phyloP scores from a whole-genome alignment of 1,140 invertebrate species.

The Melanaphis sacchari region DNA sequence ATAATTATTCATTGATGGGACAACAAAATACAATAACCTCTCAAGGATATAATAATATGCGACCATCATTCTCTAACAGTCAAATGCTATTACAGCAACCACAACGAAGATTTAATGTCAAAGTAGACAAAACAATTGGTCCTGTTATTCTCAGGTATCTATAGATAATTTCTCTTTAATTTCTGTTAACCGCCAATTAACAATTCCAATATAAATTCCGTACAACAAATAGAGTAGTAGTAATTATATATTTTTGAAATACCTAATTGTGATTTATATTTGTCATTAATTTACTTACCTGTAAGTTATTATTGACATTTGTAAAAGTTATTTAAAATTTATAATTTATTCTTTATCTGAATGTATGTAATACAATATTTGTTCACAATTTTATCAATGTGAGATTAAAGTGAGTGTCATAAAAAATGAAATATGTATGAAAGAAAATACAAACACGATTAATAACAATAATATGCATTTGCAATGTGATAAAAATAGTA shows the following conservation, averaged over 20 bases:
- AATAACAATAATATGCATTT: too few species aligned
- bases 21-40: not conserved
- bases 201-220: not conserved
- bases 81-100: constrained; percentile 40
- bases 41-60: constrained; percentile 48
- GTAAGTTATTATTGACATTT: too few species aligned
- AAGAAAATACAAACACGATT: too few species aligned
- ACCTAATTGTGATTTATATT: not conserved
- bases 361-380: too few species aligned
- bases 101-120: constrained; percentile 44
- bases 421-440: too few species aligned
- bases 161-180: not conserved
- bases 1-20: constrained; percentile 34
- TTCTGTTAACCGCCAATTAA: too few species aligned
- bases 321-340: too few species aligned
- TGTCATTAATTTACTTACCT: not conserved
- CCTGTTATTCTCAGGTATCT: constrained; percentile 53
- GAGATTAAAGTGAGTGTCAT: too few species aligned
- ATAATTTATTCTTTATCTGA: too few species aligned
- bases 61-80: not conserved
- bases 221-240: not conserved
- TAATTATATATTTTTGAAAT: not conserved
- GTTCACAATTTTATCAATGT: too few species aligned
- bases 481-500: not conserved
- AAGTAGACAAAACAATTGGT: constrained; percentile 52